These are phyloP conservation scores for Tinea semifulvella DNA, from an alignment of 2,888 invertebrate genomes.

Conservation along the genomic window DNA sequence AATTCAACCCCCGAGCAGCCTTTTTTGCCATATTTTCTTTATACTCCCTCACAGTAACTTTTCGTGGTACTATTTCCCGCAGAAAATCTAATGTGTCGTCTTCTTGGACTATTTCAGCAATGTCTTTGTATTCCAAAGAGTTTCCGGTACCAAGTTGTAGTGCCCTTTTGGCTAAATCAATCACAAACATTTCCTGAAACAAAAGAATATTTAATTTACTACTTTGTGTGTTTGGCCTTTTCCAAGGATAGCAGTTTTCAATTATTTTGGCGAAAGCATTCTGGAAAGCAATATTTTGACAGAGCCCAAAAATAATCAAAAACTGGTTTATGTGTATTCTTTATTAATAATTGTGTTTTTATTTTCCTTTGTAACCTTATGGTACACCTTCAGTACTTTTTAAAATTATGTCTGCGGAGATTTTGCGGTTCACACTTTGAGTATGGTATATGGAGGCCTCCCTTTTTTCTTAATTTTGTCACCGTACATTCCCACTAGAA, in stretches of 20 bases:
- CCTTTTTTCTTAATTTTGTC: too few relatives aligned
- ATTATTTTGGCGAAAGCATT: too few relatives aligned
- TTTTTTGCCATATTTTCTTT: constrained; percentile 73
- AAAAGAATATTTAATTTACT: constrained; percentile 9
- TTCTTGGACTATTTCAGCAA: constrained; percentile 75
- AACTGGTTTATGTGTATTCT: too few relatives aligned
- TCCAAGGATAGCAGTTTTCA: background rate
- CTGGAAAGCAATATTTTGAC: too few relatives aligned
- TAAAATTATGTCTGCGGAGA: too few relatives aligned
- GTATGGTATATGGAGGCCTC: too few relatives aligned
- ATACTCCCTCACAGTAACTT: constrained; percentile 74
- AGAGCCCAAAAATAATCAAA: too few relatives aligned
- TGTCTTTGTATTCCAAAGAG: constrained; percentile 73
- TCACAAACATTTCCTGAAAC: constrained; percentile 74
- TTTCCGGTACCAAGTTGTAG: constrained; percentile 59
- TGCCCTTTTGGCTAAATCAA: constrained; percentile 70
- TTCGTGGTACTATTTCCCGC: constrained; percentile 77
- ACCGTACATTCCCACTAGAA: too few relatives aligned
- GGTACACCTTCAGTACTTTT: too few relatives aligned
- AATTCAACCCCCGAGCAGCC: constrained; percentile 33
- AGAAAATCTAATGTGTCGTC: constrained; percentile 75
- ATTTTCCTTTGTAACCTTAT: too few relatives aligned
- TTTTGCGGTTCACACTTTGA: too few relatives aligned
- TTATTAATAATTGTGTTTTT: too few relatives aligned
- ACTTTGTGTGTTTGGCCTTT: background rate